phyloP scores from a whole-genome alignment of 1,140 invertebrate species.

The Drosophila oshimai region DNA sequence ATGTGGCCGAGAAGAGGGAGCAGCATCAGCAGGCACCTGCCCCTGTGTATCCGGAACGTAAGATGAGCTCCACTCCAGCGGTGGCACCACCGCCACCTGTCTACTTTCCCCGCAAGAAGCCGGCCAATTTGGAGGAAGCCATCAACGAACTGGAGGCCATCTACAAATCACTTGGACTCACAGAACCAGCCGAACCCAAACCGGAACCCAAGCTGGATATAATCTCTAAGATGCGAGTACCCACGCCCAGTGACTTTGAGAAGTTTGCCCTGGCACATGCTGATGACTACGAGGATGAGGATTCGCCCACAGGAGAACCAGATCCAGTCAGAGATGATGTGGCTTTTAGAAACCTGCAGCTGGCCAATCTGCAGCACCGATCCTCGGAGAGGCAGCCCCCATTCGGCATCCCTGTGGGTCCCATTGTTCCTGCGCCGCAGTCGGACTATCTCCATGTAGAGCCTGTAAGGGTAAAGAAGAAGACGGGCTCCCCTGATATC shows the following conservation, averaged over 20 bases:
- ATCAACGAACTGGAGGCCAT: constrained; percentile 94
- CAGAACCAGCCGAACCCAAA: constrained; percentile 88
- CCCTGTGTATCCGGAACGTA: constrained; percentile 50
- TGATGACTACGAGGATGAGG: constrained; percentile 83
- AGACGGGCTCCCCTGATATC: constrained; percentile 87
- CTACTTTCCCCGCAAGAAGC: constrained; percentile 83
- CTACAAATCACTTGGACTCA: constrained; percentile 91
- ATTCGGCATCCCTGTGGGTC: constrained; percentile 94
- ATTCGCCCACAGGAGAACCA: constrained; percentile 86
- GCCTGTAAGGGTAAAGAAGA: constrained; percentile 52
- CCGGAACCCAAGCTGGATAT: constrained; percentile 85
- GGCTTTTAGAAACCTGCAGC: constrained; percentile 90
- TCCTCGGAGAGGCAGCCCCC: constrained; percentile 92
- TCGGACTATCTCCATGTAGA: constrained; percentile 92
- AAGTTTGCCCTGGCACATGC: constrained; percentile 74
- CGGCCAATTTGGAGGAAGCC: constrained; percentile 92
- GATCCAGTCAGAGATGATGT: constrained; percentile 93
- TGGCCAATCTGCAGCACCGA: constrained; percentile 88
- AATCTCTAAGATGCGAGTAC: constrained; percentile 86
- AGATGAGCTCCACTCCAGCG: constrained; percentile 49
- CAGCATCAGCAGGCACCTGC: constrained; percentile 65
- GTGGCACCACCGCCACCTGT: constrained; percentile 61
- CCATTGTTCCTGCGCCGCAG: constrained; percentile 87
- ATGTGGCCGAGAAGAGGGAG: constrained; percentile 73
- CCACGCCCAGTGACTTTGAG: constrained; percentile 77